Evolutionary conservation across 2,797 vertebrate species (phyloP).

Genomic region (Pteropus rufus): DNA sequence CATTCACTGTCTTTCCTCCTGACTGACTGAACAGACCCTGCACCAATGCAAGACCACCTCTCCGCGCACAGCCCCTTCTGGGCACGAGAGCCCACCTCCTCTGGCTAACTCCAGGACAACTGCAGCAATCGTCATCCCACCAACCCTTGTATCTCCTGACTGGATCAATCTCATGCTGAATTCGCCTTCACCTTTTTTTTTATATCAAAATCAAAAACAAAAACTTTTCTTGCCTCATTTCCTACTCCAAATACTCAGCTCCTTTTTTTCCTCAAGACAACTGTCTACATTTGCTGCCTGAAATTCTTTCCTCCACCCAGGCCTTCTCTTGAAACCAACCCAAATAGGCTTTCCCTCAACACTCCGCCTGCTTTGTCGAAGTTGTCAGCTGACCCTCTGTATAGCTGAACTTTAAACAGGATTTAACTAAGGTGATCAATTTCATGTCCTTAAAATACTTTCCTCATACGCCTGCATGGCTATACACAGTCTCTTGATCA

Average conservation of each 20-base stretch:
- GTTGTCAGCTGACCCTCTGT: neutral
- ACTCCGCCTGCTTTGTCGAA: neutral
- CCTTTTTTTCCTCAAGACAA: neutral
- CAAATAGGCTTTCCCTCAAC: neutral
- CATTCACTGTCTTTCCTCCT: neutral
- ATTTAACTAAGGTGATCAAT: neutral
- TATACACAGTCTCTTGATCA: neutral
- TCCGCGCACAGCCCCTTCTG: neutral
- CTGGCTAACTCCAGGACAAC: neutral
- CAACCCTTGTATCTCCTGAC: fast-evolving
- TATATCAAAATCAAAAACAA: neutral
- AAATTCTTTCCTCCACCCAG: neutral
- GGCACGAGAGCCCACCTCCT: neutral
- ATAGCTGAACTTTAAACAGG: neutral
- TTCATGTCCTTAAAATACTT: neutral
- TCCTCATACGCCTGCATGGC: neutral
- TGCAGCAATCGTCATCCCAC: neutral
- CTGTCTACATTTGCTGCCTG: neutral
- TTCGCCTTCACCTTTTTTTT: neutral
- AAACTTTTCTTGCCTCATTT: neutral
- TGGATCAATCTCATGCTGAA: neutral
- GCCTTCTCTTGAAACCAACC: neutral
- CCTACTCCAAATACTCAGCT: neutral
- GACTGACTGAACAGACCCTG: neutral
- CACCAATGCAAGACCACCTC: neutral